Evolutionary conservation across 2,113 vertebrate species (phyloP).

Genomic region (Rhinopomastus cyanomelas): DNA sequence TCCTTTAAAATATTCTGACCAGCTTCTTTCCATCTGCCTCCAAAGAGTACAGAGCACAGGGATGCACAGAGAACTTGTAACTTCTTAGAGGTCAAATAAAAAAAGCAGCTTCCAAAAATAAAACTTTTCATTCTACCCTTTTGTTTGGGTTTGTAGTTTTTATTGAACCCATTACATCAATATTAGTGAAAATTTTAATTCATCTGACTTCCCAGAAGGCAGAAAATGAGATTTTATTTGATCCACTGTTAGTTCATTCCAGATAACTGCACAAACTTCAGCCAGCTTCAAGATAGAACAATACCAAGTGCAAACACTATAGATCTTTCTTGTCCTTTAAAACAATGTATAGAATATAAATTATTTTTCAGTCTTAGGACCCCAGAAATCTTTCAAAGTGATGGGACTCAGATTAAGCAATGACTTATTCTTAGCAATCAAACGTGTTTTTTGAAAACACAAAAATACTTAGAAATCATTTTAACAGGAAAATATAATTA

Average conservation of each 20-base stretch:
- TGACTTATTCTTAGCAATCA: neutral
- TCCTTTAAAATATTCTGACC: neutral
- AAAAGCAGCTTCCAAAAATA: neutral
- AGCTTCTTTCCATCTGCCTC: neutral
- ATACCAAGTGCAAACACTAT: neutral
- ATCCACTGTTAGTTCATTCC: neutral
- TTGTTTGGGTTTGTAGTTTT: neutral
- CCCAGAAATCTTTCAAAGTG: neutral
- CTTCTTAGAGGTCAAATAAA: neutral
- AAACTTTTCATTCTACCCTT: neutral
- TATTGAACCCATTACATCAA: neutral
- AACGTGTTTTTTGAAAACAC: neutral
- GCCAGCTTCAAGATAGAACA: neutral
- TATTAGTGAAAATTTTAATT: neutral
- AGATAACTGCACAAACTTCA: neutral
- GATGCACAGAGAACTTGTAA: neutral
- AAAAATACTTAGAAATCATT: neutral
- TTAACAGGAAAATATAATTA: neutral
- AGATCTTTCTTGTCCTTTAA: neutral
- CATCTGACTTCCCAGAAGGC: neutral
- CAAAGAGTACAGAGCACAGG: neutral
- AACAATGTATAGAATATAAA: neutral
- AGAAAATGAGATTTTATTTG: slow-evolving; percentile 7
- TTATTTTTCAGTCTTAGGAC: neutral
- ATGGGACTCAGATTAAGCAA: neutral